These are phyloP conservation scores for Paralichthys olivaceus DNA, from an alignment of 2,113 vertebrate species.

Conservation along the genomic window DNA sequence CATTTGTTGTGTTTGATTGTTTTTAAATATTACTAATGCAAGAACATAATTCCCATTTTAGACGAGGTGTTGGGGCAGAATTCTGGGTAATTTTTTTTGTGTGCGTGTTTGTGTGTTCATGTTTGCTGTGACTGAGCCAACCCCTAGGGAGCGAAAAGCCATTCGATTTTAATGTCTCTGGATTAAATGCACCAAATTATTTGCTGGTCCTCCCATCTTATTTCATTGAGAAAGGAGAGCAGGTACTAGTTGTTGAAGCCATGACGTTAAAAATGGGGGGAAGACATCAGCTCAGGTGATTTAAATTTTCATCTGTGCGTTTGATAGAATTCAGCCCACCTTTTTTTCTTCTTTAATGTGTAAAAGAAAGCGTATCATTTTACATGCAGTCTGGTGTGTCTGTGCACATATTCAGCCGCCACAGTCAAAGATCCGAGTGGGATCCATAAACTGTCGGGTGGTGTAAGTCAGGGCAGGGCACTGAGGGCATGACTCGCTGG, in stretches of 20 bases:
- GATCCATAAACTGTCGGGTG: conserved; percentile 34
- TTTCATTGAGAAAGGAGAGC: conserved; percentile 27
- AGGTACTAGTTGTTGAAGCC: conserved; percentile 55
- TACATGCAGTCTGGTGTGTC: conserved; percentile 43
- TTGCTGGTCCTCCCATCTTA: conserved; percentile 32
- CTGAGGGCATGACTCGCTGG: conserved; percentile 65
- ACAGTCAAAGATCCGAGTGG: conserved; percentile 8
- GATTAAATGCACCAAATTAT: conserved; percentile 43
- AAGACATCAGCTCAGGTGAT: conserved; percentile 42
- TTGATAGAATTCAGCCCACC: conserved; percentile 1
- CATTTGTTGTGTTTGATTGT: conserved; percentile 1
- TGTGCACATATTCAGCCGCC: conserved; percentile 34
- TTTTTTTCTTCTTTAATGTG: conserved; percentile 15
- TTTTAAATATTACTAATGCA: conserved; percentile 32
- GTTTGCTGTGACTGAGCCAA: conserved; percentile 73
- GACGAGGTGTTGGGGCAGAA: conserved; percentile 1
- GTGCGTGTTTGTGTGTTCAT: conserved; percentile 25
- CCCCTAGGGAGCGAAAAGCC: conserved; percentile 65
- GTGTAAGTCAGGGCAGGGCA: conserved; percentile 39
- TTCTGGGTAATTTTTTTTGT: conserved; percentile 18
- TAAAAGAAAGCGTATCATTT: conserved; percentile 21
- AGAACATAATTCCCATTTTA: conserved; percentile 30
- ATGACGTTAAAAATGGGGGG: conserved; percentile 20
- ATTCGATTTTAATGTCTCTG: conserved; percentile 56
- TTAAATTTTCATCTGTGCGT: conserved; percentile 36